Evolutionary conservation across 1,140 invertebrate genomes (phyloP).

Genomic region (Caenorhabditis inopinata): DNA sequence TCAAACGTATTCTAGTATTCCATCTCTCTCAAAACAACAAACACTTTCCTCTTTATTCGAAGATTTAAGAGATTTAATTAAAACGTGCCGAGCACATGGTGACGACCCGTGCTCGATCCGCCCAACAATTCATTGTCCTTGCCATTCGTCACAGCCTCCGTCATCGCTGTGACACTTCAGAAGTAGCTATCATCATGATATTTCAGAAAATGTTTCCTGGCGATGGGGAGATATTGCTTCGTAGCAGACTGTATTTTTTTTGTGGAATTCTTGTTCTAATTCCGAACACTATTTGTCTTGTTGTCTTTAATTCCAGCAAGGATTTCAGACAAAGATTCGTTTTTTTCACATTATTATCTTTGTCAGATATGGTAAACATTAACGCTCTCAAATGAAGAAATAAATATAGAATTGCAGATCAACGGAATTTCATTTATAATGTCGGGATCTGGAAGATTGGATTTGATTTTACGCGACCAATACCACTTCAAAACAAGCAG

Average conservation of each 20-base stretch:
- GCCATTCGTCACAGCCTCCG: conserved; percentile 6
- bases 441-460: neutral
- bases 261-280: conserved; percentile 28
- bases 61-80: conserved; percentile 23
- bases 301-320: conserved; percentile 25
- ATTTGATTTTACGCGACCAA: neutral
- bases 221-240: neutral
- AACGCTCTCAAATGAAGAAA: neutral
- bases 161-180: conserved; percentile 72
- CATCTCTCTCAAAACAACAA: neutral
- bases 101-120: neutral
- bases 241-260: neutral
- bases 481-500: conserved; percentile 19
- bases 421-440: conserved; percentile 31
- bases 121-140: neutral
- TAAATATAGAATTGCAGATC: neutral
- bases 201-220: conserved; percentile 15
- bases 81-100: conserved; percentile 24
- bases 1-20: neutral
- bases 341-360: neutral
- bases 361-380: neutral
- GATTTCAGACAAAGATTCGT: conserved; percentile 17
- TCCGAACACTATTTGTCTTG: neutral
- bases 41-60: neutral
- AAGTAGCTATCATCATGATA: neutral